These are phyloP conservation scores for Epinotia ramella DNA, from an alignment of 2,888 invertebrate species.

Conservation along the genomic window DNA sequence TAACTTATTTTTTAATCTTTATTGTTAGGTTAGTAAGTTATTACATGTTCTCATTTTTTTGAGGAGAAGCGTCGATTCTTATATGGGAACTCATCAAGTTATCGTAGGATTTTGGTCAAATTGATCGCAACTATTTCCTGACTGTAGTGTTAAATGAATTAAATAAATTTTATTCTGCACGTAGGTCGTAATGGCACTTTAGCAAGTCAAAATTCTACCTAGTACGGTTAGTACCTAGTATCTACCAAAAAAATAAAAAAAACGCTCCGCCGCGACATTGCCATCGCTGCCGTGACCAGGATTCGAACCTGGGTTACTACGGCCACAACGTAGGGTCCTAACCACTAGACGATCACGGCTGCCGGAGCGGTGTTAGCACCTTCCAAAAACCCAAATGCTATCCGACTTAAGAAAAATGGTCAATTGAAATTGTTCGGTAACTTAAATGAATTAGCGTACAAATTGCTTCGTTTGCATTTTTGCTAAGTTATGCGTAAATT, in stretches of 20 bases:
- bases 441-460: conserved; percentile 5
- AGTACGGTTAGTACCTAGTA: too few species aligned
- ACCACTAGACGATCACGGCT: conserved; percentile 91
- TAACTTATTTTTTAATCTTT: too few species aligned
- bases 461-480: conserved; percentile 11
- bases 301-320: conserved; percentile 84
- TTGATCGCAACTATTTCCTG: too few species aligned
- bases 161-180: too few species aligned
- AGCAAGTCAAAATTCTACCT: too few species aligned
- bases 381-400: conserved; percentile 25
- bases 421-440: conserved; percentile 20
- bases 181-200: too few species aligned
- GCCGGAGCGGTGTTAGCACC: conserved; percentile 61
- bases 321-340: conserved; percentile 90
- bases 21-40: too few species aligned
- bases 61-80: too few species aligned
- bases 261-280: conserved; percentile 65
- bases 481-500: conserved; percentile 30
- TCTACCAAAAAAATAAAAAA: conserved; percentile 51
- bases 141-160: too few species aligned
- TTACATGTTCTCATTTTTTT: too few species aligned
- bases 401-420: background rate
- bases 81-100: too few species aligned
- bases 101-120: too few species aligned
- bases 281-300: conserved; percentile 71